Conservation (phyloP, 2,888 invertebrate genomes). For the Camponotus fellah region DNA sequence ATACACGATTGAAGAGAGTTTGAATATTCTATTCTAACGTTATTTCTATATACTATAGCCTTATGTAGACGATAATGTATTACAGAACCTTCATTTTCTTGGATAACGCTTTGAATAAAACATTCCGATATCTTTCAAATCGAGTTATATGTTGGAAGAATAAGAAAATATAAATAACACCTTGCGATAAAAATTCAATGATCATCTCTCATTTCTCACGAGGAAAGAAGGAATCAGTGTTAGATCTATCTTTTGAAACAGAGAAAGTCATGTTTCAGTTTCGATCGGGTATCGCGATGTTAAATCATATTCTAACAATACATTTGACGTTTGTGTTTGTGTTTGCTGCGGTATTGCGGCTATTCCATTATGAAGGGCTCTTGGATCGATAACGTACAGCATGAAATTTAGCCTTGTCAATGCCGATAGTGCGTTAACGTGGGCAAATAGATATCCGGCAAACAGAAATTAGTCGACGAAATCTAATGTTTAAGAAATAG, state of each 20-base stretch:
- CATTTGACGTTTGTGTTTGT: constrained; percentile 6
- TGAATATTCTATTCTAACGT: constrained; percentile 21
- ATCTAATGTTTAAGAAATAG: constrained; percentile 11
- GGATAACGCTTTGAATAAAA: constrained; percentile 44
- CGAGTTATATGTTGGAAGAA: constrained; percentile 44
- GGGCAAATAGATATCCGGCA: constrained; percentile 15
- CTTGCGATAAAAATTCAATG: constrained; percentile 49
- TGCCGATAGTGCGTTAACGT: neutral
- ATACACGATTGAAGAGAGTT: neutral
- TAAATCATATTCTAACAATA: constrained; percentile 34
- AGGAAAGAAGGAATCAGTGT: constrained; percentile 29
- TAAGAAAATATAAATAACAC: constrained; percentile 47
- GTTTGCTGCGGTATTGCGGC: neutral
- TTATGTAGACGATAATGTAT: constrained; percentile 51
- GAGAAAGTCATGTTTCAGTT: constrained; percentile 12
- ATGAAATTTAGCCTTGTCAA: constrained; percentile 17
- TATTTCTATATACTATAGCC: neutral
- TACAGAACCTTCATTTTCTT: constrained; percentile 47
- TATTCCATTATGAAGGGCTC: constrained; percentile 7
- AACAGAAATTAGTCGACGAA: neutral
- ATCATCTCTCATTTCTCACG: constrained; percentile 44
- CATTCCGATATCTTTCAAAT: constrained; percentile 54
- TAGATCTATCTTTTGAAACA: constrained; percentile 15
- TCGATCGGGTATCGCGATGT: constrained; percentile 23
- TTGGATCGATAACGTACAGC: constrained; percentile 32